Percentiles rank a stretch among this genome's conserved stretches.
These are phyloP conservation scores for Hyalella azteca DNA, from an alignment of 2,888 invertebrate species.

Conservation along the genomic window DNA sequence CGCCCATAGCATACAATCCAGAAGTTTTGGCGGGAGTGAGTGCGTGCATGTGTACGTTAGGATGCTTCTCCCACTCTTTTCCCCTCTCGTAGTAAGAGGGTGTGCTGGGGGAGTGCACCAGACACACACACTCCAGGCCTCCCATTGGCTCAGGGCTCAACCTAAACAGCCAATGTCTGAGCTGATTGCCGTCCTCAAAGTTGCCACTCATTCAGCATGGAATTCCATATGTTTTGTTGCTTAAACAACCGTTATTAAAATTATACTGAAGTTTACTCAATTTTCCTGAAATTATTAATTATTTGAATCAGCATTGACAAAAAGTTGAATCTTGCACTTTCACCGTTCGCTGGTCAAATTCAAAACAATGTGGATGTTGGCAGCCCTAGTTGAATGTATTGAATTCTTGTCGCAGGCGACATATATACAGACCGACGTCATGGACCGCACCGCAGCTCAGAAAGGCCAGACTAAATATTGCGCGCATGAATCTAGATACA, in stretches of 20 bases:
- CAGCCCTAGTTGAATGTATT: constrained; percentile 33
- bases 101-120: constrained; percentile 18
- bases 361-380: constrained; percentile 23
- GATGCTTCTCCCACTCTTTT: constrained; percentile 12
- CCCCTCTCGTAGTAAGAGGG: constrained; percentile 27
- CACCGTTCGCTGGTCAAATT: background rate
- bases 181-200: background rate
- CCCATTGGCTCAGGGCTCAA: background rate
- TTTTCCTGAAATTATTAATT: no score
- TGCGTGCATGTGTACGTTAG: constrained; percentile 7
- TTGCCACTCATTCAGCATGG: constrained; percentile 25
- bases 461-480: constrained; percentile 25
- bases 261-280: no score
- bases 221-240: constrained; percentile 36
- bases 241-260: no score
- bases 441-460: constrained; percentile 23
- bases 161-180: background rate
- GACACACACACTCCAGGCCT: constrained; percentile 17
- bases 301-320: no score
- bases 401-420: constrained; percentile 33
- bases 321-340: no score
- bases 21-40: constrained; percentile 35
- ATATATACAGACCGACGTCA: constrained; percentile 29
- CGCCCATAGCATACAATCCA: constrained; percentile 30
- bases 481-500: background rate